Evolutionary conservation across 1,140 invertebrate species (phyloP).

Genomic region (Wiebesia pumilae): DNA sequence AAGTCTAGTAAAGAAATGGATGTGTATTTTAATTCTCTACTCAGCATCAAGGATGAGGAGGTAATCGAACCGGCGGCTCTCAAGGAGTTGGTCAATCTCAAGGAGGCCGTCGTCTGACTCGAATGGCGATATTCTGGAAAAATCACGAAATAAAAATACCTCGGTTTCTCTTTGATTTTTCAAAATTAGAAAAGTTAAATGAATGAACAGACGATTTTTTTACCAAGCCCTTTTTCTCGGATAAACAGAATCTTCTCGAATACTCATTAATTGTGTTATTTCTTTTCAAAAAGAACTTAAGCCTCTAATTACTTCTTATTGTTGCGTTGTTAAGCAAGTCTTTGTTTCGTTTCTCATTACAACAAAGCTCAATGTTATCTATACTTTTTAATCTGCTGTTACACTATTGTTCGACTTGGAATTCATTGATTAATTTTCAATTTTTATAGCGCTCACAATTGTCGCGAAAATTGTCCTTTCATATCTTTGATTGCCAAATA

Average conservation of each 20-base stretch:
- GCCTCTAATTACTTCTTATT: constrained; percentile 1
- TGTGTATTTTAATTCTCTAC: constrained; percentile 69
- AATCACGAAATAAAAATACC: neutral
- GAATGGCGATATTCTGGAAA: neutral
- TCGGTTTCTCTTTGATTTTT: neutral
- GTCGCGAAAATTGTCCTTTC: neutral
- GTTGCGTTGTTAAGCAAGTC: neutral
- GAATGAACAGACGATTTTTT: neutral
- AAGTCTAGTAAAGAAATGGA: constrained; percentile 68
- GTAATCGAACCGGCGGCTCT: constrained; percentile 48
- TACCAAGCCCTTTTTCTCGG: neutral
- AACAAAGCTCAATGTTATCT: neutral
- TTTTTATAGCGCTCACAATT: neutral
- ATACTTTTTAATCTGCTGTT: neutral
- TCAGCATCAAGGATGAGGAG: constrained; percentile 54
- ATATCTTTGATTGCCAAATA: neutral
- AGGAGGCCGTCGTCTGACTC: constrained; percentile 65
- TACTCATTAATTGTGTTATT: neutral
- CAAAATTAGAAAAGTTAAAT: neutral
- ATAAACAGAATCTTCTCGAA: neutral
- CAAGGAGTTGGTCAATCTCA: constrained; percentile 59
- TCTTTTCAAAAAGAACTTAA: constrained; percentile 26
- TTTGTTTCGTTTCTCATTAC: neutral
- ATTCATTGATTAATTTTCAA: neutral
- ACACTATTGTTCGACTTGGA: neutral